Evolutionary conservation across 2,113 vertebrate genomes (phyloP), one percentile per base, ranked within the genome.

Genomic region (Leptobrachium ailaonicum): DNA sequence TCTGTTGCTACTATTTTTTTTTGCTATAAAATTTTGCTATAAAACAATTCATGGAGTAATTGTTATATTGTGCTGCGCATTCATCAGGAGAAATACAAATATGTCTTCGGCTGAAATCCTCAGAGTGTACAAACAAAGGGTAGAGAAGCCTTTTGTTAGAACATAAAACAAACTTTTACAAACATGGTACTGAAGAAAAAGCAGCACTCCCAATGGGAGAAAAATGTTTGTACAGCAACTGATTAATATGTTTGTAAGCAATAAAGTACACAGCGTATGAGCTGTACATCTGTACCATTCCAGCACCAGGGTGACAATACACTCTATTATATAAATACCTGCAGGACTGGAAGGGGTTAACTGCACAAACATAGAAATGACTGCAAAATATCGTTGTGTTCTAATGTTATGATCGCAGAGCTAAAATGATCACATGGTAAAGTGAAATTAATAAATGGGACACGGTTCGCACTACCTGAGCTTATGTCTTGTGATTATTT

Each of bases 171-270:
- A 72, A 79, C 69, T 79, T 79, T 50, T 79, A 68, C 77, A 79
- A 79, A 79, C 77, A 73, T 20, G 77, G 71, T 73, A 79, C 45
- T 73, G 60, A 79, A 79, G 70, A 73, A 79, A 60, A 79, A 79
- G 62, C 60, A 73, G 63, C 60, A 50, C 62, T 79, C 77, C 77
- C 77, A 63, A 62, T 41, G 77, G 77, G 71, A 79, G 77, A 45
- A 62, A 72, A 42, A 73, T 79, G 71, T 79, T 79, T 79, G 77
- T 79, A 79, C 77, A 79, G 77, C 69, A 66, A 56, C 77, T 73
- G 77, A 79, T 79, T 73, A 73, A 73, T 79, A 73, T 73, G 77
- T 73, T 73, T 79, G 62, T 73, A 79, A 73, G 66, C 70, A 79
- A 56, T 9, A 66, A 56, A 73, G 47, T 66, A 73, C 60, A 66